These are phyloP conservation scores for Globicephala melas DNA, from an alignment of 2,113 vertebrate species.

Conservation along the genomic window DNA sequence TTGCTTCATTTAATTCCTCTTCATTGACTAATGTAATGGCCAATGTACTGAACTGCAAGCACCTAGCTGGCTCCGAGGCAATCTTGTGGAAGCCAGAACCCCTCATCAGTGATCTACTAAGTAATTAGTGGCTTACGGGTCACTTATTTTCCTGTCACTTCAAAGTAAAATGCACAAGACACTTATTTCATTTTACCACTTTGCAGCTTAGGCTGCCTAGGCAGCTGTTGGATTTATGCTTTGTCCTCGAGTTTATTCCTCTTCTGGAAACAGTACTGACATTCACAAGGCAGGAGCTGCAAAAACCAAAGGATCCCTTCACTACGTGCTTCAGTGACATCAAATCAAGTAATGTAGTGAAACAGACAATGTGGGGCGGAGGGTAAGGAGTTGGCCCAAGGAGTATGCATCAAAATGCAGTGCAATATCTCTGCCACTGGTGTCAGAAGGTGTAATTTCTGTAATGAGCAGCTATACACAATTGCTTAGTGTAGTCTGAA, in stretches of 20 bases:
- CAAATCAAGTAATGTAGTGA: slow-evolving; percentile 69
- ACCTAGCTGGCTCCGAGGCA: not conserved
- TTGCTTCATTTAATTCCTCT: slow-evolving; percentile 47
- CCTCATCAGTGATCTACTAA: slow-evolving; percentile 7
- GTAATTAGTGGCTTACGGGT: slow-evolving; percentile 63
- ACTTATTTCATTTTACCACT: slow-evolving; percentile 48
- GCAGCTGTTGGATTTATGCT: slow-evolving; percentile 65
- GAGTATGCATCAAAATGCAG: slow-evolving; percentile 63
- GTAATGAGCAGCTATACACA: not conserved
- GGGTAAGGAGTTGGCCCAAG: not conserved
- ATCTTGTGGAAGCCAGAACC: not conserved
- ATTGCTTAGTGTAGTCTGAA: not conserved
- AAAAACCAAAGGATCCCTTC: slow-evolving; percentile 65
- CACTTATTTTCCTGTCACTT: slow-evolving; percentile 62
- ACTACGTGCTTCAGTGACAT: slow-evolving; percentile 64
- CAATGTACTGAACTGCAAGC: slow-evolving; percentile 36
- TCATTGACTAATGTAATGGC: slow-evolving; percentile 15
- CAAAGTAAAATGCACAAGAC: slow-evolving; percentile 60
- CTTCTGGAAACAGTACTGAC: slow-evolving; percentile 71
- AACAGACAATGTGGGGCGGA: slow-evolving; percentile 52
- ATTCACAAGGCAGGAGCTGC: slow-evolving; percentile 65
- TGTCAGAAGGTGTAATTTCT: slow-evolving; percentile 64
- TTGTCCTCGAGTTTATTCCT: slow-evolving; percentile 66
- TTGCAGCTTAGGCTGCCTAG: slow-evolving; percentile 22
- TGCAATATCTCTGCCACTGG: not conserved